Base-by-base conservation (phyloP, 2,888 invertebrate genomes). In the Cyrtodaria siliqua region DNA sequence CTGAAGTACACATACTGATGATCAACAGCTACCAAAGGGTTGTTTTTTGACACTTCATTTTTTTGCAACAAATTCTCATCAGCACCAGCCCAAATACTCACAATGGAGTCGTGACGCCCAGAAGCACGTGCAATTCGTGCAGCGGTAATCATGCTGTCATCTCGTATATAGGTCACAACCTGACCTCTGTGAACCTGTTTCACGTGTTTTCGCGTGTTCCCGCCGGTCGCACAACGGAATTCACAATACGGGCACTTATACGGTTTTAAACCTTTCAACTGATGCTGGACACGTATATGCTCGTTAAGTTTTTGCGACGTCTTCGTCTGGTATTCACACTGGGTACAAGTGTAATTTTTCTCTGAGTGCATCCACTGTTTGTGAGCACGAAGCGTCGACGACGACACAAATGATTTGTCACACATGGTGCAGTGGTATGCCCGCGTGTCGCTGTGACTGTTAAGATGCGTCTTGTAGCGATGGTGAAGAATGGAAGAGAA, bases 201-300 rank as follows among this genome's bases (percentile, higher is more conserved):
- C 47, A 86, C 82, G 66, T 89, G 89, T 72, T 87, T 88, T 2
- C 89, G 79, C 23, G 87, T 87, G 68, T 89, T 89, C 6, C 89
- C 89, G 12, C 87, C 84, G 1, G 86, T 87, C 0, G 86, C 85
- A 70, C 87, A 87, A 0, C 82, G 62, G 71, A 87, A 89, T n/a
- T 83, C 79, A 66, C 89, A 88, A 27, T 89, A 87, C 1, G 84
- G 82, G 69, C 89, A 89, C 56, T 79, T 82, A 49, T 87, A 89
- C 0, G 87, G 87, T 47, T 87, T 88, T 23, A 85, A 78, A 3
- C 89, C 86, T 55, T 85, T 79, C 26, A 88, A 67, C 66, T 86
- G 88, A 69, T 89, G 89, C 80, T 89, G 88, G 6, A 87, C 82
- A 3, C 85, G 78, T 6, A 88, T 76, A 68, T 89, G 89, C 44